phyloP scores from a whole-genome alignment of 2,888 invertebrate species.

The Hirtodrosophila duncani region DNA sequence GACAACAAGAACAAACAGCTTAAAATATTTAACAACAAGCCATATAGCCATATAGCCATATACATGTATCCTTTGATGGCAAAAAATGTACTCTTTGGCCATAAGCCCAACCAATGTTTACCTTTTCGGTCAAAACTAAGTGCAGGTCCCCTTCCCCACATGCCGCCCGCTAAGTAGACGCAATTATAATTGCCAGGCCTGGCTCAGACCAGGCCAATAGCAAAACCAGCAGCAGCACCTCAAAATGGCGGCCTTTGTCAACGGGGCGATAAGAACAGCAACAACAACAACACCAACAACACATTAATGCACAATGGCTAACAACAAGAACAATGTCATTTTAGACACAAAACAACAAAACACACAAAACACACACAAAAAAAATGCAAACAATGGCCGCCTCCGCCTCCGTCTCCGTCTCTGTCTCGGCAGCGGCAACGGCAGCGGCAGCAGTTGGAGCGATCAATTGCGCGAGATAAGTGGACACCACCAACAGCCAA shows the following conservation, averaged over 20 bases:
- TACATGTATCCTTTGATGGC: constrained; percentile 21
- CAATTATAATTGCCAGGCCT: constrained; percentile 69
- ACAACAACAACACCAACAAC: constrained; percentile 22
- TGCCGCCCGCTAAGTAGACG: constrained; percentile 48
- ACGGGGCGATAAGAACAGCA: constrained; percentile 21
- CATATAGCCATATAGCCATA: not conserved
- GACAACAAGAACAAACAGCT: constrained; percentile 54
- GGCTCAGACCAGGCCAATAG: too few relatives aligned
- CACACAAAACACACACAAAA: constrained; percentile 28
- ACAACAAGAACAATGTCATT: constrained; percentile 52
- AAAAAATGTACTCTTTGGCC: constrained; percentile 28
- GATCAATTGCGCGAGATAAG: constrained; percentile 71
- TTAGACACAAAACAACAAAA: constrained; percentile 41
- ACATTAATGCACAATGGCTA: too few relatives aligned
- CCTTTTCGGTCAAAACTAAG: constrained; percentile 30
- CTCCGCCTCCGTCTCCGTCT: too few relatives aligned
- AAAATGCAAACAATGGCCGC: constrained; percentile 63
- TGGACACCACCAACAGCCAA: constrained; percentile 45
- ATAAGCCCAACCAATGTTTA: constrained; percentile 55
- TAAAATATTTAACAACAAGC: constrained; percentile 55
- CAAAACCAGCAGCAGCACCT: too few relatives aligned
- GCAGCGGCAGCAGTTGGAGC: constrained; percentile 29
- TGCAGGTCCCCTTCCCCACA: not conserved
- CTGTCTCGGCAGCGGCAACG: constrained; percentile 27
- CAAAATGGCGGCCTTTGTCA: constrained; percentile 56